Base-by-base conservation (phyloP, 2,797 vertebrate species). In the Molossus molossus region DNA sequence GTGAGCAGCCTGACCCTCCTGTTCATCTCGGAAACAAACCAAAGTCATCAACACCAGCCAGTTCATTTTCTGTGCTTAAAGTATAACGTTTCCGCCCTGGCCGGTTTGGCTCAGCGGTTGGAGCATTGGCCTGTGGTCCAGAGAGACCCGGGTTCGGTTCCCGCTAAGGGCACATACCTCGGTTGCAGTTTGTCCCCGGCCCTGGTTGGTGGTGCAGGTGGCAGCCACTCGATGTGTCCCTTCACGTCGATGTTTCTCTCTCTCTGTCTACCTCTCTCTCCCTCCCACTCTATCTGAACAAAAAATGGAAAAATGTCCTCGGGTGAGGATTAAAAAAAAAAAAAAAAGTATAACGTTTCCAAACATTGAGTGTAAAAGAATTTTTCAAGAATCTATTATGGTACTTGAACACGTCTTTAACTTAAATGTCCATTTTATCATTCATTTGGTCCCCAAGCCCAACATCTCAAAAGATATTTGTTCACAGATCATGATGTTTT, bases 1-100 rank as follows among this genome's bases (percentile, higher is more conserved):
- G 33, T 15, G 33, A 80, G 21, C 11, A 50, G 5, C 15, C 3
- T 58, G 48, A 77, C 87, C 25, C n/a, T 84, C 87, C 73, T 72
- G 14, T 79, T 89, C 90, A 37, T 50, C 48, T 89, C 40, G 82
- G 62, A 72, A 96, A 87, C 45, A 69, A 86, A 92, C 85, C 37
- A 29, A 55, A 72, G 57, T 40, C 20, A 55, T 70, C 53, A 55
- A 77, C 96, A 81, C 40, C 12, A 45, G 55, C 17, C 76, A 27
- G 72, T 76, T 90, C 53, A 23, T 50, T 87, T 81, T 70, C 45
- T 73, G 37, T 70, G 29, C 23, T 29, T 80, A 70, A 90, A 87
- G 23, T 57, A 2, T 18, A 77, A 50, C 45, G 58, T 87, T 75
- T 81, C 18, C 17, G 33, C 33, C 33, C 33, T 33, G 33, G 33